Evolutionary conservation across 2,888 invertebrate genomes (phyloP), one percentile per base, ranked within the genome.

Genomic region (Yponomeuta cagnagella): DNA sequence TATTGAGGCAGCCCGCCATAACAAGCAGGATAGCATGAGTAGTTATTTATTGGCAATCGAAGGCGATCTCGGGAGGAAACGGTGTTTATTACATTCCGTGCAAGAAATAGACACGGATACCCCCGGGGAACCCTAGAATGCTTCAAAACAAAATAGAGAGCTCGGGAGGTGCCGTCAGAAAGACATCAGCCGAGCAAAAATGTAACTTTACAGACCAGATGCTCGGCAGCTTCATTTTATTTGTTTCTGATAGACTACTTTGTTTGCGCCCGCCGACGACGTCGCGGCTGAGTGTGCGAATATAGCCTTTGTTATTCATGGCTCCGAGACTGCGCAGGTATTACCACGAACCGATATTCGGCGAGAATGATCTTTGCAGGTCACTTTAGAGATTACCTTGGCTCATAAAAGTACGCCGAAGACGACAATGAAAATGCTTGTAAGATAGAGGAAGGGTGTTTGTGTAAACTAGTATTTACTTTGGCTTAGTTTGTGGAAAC

Each of bases 191-290:
- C 68, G 23, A 30, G 65, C 65, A 65, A 65, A 65, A 65, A 65
- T 65, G 65, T 43, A 23, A 68, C 48, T 37, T 65, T 65, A 65
- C 65, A 65, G 33, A n/a, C 68, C 68, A 68, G 68, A 43, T 48
- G 43, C 68, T 33, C 68, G 43, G n/a, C 48, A 23, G 68, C 65
- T 12, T 68, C n/a, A 68, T 43, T 68, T 68, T 68, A 68, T 68
- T 68, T 68, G 37, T 68, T 68, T 68, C 68, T 68, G 68, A 68
- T 68, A 68, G 68, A 68, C 43, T 68, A 68, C 68, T 68, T 68
- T 68, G 68, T 68, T 68, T 68, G 37, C 10, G 48, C 48, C 37
- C 68, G 52, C 15, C 52, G 52, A 3, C 52, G 52, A 1, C 15
- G 23, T 23, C 23, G 52, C 15, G 52, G 10, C 52, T 12, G 52